Conservation (phyloP, 1,140 invertebrate species). For the Popillia japonica region DNA sequence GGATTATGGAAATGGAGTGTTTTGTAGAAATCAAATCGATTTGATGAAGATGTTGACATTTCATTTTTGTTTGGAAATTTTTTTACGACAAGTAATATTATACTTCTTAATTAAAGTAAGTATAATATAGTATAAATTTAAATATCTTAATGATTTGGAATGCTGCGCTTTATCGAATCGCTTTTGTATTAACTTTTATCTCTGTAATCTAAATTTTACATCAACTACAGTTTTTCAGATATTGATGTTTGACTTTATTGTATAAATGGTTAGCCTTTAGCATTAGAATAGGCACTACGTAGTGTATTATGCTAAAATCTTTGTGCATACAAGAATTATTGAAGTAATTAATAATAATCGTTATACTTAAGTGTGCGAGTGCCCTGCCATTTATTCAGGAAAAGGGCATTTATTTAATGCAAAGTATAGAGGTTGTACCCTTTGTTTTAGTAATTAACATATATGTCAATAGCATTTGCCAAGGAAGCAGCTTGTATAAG, state of each 20-base stretch:
- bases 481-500: conserved; percentile 38
- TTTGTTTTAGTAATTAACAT: conserved; percentile 59
- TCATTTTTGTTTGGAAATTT: neutral
- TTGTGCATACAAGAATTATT: conserved; percentile 38
- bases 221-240: neutral
- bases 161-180: neutral
- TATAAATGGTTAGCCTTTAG: conserved; percentile 55
- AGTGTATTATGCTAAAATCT: conserved; percentile 36
- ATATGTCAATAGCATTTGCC: conserved; percentile 58
- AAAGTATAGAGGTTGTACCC: conserved; percentile 87
- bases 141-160: neutral
- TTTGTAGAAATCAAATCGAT: neutral
- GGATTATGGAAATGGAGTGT: neutral
- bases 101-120: neutral
- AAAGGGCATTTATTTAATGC: conserved; percentile 87
- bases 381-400: conserved; percentile 64
- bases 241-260: conserved; percentile 52
- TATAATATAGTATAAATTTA: neutral
- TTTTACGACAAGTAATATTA: neutral
- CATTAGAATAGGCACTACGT: conserved; percentile 43
- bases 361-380: conserved; percentile 37
- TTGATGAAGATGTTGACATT: neutral
- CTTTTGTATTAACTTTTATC: neutral
- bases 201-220: neutral
- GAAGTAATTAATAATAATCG: conserved; percentile 35